phyloP scores from a whole-genome alignment of 2,113 vertebrate genomes.

The Ascaphus truei region DNA sequence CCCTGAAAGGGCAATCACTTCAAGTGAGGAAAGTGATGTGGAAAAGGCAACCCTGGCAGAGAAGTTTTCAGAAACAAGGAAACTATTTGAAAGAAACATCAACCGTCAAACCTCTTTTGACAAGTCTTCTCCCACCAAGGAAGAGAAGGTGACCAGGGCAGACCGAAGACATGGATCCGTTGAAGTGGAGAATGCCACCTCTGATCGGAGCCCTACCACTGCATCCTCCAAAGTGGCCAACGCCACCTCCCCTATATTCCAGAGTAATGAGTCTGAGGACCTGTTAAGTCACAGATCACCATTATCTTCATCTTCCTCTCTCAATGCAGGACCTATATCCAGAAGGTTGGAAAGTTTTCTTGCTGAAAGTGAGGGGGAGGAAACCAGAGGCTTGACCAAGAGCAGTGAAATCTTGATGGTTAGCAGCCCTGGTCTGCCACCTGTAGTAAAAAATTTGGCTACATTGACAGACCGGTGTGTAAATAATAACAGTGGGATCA shows the following conservation, averaged over 20 bases:
- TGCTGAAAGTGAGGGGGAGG: constrained; percentile 69
- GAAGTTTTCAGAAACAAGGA: constrained; percentile 87
- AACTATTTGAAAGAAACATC: constrained; percentile 81
- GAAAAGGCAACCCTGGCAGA: constrained; percentile 85
- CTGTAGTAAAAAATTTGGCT: neutral
- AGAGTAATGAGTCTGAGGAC: constrained; percentile 48
- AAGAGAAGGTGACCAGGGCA: constrained; percentile 48
- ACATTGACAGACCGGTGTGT: neutral
- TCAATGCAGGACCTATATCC: constrained; percentile 84
- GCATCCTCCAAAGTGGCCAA: constrained; percentile 24
- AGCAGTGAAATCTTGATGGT: constrained; percentile 26
- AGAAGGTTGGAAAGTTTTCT: constrained; percentile 77
- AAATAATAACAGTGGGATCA: neutral
- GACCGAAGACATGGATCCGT: constrained; percentile 45
- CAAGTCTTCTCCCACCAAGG: constrained; percentile 66
- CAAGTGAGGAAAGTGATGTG: constrained; percentile 73
- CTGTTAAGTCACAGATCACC: constrained; percentile 48
- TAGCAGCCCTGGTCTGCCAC: neutral
- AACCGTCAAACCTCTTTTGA: constrained; percentile 70
- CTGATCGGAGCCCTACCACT: constrained; percentile 44
- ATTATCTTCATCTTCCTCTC: constrained; percentile 51
- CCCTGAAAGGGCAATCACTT: constrained; percentile 66
- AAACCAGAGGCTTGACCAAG: constrained; percentile 50
- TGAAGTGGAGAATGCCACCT: constrained; percentile 34
- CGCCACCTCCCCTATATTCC: neutral